Percentiles rank a stretch among this genome's conserved stretches.
phyloP scores from a whole-genome alignment of 2,797 vertebrate genomes.

The Betta splendens region DNA sequence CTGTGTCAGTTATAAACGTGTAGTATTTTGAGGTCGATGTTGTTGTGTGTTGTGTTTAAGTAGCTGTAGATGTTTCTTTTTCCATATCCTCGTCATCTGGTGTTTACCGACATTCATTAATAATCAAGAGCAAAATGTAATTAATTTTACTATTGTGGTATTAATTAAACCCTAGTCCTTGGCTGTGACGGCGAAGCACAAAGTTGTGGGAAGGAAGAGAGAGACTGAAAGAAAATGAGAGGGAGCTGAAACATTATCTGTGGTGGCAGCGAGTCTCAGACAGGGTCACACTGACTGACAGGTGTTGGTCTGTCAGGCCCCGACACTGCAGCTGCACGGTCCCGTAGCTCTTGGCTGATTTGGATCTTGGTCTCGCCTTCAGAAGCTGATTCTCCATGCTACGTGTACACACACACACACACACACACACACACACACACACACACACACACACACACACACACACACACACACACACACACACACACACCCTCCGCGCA shows the following conservation, averaged over 20 bases:
- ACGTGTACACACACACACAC: conserved; percentile 7
- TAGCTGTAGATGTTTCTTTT: too few relatives aligned
- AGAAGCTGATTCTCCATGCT: conserved; percentile 13
- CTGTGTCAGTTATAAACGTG: too few relatives aligned
- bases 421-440: conserved; percentile 9
- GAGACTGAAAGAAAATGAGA: conserved; percentile 5
- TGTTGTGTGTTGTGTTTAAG: too few relatives aligned
- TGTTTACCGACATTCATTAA: too few relatives aligned
- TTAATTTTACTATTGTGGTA: neutral
- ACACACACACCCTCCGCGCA: conserved; percentile 20
- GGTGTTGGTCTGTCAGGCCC: conserved; percentile 39
- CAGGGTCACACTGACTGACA: conserved; percentile 35
- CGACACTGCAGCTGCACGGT: conserved; percentile 15
- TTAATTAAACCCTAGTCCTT: neutral
- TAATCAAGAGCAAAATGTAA: too few relatives aligned
- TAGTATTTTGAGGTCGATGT: too few relatives aligned
- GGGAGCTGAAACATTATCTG: conserved; percentile 13
- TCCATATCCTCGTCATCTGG: too few relatives aligned
- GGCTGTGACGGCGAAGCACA: too few relatives aligned
- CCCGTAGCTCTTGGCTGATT: conserved; percentile 3
- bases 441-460: conserved; percentile 13
- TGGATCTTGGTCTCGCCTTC: conserved; percentile 5
- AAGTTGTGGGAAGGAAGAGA: neutral
- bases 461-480: conserved; percentile 7
- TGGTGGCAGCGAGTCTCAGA: conserved; percentile 37